These are phyloP conservation scores for Chironomus tepperi DNA, from an alignment of 1,140 invertebrate species.

Conservation along the genomic window DNA sequence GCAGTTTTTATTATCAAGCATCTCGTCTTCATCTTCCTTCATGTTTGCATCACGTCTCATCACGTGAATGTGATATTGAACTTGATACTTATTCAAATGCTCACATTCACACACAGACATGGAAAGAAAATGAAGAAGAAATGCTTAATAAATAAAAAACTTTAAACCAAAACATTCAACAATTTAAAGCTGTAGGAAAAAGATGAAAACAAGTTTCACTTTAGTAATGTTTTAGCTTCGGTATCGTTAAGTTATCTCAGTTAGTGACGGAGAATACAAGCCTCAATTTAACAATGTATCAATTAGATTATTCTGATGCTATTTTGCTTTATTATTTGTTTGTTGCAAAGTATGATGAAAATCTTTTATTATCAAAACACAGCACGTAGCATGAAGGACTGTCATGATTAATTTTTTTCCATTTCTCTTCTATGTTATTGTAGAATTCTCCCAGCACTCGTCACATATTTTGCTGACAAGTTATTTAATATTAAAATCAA, in stretches of 20 bases:
- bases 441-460: background rate
- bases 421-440: background rate
- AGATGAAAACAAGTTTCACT: background rate
- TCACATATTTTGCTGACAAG: slow-evolving; percentile 18
- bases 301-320: background rate
- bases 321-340: background rate
- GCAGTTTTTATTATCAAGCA: no score
- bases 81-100: no score
- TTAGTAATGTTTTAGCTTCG: background rate
- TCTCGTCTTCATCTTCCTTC: no score
- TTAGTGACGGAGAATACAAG: no score
- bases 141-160: no score
- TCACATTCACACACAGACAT: no score
- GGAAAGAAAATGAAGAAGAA: no score
- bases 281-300: background rate
- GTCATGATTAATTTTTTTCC: background rate
- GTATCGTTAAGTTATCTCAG: background rate
- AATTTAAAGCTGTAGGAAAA: no score
- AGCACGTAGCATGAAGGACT: background rate
- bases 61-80: no score
- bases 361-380: background rate
- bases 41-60: no score
- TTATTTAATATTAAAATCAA: background rate
- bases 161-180: no score
- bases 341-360: background rate